A percentile compares a stretch with the other conserved stretches of the same genome.
Conservation (phyloP, 2,113 vertebrate genomes). For the Numida meleagris region DNA sequence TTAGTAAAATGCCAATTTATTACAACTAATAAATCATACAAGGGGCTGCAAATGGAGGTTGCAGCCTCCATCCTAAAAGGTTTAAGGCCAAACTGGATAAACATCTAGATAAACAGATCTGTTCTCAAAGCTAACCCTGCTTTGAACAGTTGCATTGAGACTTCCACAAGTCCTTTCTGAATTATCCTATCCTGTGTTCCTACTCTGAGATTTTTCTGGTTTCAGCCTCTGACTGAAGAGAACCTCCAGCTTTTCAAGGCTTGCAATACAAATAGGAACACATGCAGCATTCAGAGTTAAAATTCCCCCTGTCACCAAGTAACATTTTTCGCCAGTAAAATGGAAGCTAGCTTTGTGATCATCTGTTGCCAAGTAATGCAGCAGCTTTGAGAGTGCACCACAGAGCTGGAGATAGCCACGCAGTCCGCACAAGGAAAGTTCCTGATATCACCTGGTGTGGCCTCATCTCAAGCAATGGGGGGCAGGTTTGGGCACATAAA, state of each 20-base stretch:
- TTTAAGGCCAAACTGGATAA: background rate
- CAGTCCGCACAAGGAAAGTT: background rate
- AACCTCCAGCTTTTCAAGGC: background rate
- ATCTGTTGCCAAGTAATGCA: background rate
- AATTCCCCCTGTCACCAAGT: background rate
- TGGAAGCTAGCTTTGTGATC: background rate
- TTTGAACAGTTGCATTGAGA: background rate
- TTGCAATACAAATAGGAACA: background rate
- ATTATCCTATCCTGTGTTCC: background rate
- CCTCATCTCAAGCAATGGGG: no score
- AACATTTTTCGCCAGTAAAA: background rate
- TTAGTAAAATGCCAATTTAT: background rate
- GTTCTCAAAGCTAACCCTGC: background rate
- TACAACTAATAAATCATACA: background rate
- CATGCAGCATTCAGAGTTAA: background rate
- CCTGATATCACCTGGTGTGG: background rate
- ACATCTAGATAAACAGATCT: background rate
- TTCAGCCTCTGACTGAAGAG: background rate
- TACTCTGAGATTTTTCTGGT: background rate
- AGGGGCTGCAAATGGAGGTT: background rate
- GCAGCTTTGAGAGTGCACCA: background rate
- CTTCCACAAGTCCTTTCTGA: background rate
- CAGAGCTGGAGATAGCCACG: background rate
- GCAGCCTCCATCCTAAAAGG: background rate
- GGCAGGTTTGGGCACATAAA: no score